These are phyloP conservation scores for Uloborus diversus DNA, from an alignment of 1,140 invertebrate species.

Conservation along the genomic window DNA sequence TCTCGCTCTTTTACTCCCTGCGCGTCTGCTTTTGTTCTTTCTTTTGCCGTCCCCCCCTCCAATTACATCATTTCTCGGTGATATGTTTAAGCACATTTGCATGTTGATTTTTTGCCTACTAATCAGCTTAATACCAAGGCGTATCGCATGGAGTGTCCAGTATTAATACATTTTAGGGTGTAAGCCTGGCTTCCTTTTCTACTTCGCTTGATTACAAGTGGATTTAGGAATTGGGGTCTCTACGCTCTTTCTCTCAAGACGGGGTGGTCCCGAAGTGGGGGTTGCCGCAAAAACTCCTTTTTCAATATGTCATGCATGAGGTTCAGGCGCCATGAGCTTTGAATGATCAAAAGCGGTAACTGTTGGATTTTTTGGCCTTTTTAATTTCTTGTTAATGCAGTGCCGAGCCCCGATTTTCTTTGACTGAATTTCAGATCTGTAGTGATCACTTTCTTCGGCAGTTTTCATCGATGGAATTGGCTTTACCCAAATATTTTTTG, in stretches of 20 bases:
- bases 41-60: background rate
- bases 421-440: no score
- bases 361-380: no score
- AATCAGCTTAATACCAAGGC: constrained; percentile 39
- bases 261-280: background rate
- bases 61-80: constrained; percentile 19
- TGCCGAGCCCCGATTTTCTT: no score
- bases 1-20: constrained; percentile 36
- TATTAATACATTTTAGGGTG: constrained; percentile 24
- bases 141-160: constrained; percentile 17
- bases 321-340: no score
- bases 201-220: constrained; percentile 11
- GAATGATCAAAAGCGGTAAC: no score
- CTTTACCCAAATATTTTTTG: no score
- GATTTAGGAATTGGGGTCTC: background rate
- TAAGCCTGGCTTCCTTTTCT: background rate
- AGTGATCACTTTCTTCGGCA: no score
- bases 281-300: background rate
- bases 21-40: constrained; percentile 18
- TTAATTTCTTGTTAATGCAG: no score
- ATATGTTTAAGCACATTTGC: constrained; percentile 24
- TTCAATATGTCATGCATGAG: background rate
- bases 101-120: constrained; percentile 31
- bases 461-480: no score
- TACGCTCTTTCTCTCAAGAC: background rate